These are phyloP conservation scores for Chrysomallon squamiferum DNA, from an alignment of 1,140 invertebrate species.

Conservation along the genomic window DNA sequence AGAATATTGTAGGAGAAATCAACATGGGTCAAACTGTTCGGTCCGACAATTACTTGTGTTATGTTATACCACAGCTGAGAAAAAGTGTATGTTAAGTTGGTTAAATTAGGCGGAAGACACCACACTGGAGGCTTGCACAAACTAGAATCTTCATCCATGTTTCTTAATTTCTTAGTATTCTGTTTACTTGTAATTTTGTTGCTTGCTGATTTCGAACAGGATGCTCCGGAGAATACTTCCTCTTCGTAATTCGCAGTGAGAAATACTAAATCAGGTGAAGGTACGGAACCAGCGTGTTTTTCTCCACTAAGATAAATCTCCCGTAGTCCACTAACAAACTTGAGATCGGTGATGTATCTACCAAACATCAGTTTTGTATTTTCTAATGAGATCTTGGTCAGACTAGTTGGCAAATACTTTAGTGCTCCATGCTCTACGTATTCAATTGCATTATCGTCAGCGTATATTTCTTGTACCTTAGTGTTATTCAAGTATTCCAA, in stretches of 20 bases:
- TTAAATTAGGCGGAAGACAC: background rate
- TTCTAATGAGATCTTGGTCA: background rate
- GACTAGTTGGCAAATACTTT: background rate
- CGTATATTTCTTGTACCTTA: background rate
- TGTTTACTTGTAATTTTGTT: background rate
- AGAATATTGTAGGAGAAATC: constrained; percentile 1
- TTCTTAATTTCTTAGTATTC: background rate
- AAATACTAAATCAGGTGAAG: background rate
- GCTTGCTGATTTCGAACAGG: background rate
- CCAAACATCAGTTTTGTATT: background rate
- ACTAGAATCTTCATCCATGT: background rate
- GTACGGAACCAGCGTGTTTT: background rate
- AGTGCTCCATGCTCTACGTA: background rate
- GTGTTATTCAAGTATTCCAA: background rate
- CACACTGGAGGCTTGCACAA: background rate
- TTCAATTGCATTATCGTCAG: background rate
- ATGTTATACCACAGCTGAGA: background rate
- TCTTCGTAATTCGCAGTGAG: too few relatives aligned
- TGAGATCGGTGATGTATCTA: background rate
- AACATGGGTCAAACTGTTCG: background rate
- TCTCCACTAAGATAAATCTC: background rate
- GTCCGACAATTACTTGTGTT: background rate
- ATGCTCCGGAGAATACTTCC: too few relatives aligned
- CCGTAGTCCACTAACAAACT: background rate
- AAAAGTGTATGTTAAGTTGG: background rate